Percentiles rank a stretch among this genome's conserved stretches.
Evolutionary conservation across 2,888 invertebrate genomes (phyloP).

Genomic region (Cataglyphis livida): DNA sequence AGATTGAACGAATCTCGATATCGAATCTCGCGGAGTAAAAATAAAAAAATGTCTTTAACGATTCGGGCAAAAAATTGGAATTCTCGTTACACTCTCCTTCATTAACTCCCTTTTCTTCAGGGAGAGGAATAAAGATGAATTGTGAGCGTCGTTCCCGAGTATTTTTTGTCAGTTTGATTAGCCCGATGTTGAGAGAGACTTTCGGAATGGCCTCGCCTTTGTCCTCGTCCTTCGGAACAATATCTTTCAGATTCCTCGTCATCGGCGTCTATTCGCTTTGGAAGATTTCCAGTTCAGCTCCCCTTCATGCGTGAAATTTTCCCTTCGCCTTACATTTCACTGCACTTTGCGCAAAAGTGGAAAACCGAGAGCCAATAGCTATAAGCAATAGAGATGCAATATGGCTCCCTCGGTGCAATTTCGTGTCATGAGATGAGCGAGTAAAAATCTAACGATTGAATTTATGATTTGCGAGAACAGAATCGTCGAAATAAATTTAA

Average conservation of each 20-base stretch:
- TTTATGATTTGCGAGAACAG: constrained; percentile 47
- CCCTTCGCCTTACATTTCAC: neutral
- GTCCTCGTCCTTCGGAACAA: constrained; percentile 18
- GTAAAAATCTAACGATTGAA: constrained; percentile 38
- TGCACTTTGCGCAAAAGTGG: neutral
- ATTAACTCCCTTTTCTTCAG: neutral
- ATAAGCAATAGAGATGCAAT: neutral
- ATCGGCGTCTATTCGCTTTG: constrained; percentile 16
- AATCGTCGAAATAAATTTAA: constrained; percentile 65
- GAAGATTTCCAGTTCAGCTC: neutral
- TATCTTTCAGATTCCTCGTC: constrained; percentile 9
- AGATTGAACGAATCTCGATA: neutral
- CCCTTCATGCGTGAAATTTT: neutral
- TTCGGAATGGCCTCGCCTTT: constrained; percentile 16
- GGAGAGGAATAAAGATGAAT: constrained; percentile 1
- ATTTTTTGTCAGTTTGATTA: constrained; percentile 38
- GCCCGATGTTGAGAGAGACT: neutral
- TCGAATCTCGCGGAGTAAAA: neutral
- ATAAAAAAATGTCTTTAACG: neutral
- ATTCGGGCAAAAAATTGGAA: neutral
- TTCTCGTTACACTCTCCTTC: constrained; percentile 15
- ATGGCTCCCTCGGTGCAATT: neutral
- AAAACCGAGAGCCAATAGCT: neutral
- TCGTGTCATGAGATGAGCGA: constrained; percentile 4
- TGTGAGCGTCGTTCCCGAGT: constrained; percentile 2